Evolutionary conservation across 2,797 vertebrate genomes (phyloP).

Genomic region (Gallirallus australis): DNA sequence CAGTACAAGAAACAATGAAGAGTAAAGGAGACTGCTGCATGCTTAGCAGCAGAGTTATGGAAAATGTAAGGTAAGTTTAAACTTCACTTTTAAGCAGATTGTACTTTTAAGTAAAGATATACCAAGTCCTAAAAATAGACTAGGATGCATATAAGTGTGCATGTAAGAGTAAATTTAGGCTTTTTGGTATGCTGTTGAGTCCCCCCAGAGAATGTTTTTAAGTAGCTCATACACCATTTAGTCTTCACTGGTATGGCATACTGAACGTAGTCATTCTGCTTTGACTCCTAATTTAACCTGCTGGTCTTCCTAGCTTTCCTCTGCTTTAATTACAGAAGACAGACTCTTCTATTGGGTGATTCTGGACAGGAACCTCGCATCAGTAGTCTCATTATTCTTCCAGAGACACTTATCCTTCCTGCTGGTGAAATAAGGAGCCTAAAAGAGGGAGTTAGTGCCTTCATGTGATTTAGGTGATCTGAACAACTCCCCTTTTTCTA

Average conservation of each 20-base stretch:
- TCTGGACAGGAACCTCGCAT: background rate
- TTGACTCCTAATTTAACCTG: background rate
- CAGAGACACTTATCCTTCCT: background rate
- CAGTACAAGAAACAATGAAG: background rate
- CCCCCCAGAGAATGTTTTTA: background rate
- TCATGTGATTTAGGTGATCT: background rate
- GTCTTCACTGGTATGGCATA: background rate
- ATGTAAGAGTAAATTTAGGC: background rate
- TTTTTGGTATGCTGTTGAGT: slow-evolving; percentile 29
- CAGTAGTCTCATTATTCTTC: background rate
- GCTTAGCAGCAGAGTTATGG: background rate
- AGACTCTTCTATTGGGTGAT: background rate
- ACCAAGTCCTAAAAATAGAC: background rate
- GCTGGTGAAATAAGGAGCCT: background rate
- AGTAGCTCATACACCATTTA: background rate
- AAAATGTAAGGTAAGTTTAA: background rate
- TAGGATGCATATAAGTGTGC: background rate
- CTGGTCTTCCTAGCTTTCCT: background rate
- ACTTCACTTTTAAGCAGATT: background rate
- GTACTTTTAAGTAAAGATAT: background rate
- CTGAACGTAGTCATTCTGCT: background rate
- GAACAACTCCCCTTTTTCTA: background rate
- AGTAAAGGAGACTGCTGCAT: background rate
- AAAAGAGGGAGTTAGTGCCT: rapidly evolving
- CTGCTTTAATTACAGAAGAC: background rate